Percentiles rank a stretch among this genome's conserved stretches.
phyloP scores from a whole-genome alignment of 2,888 invertebrate genomes.

The Ferrisia virgata region DNA sequence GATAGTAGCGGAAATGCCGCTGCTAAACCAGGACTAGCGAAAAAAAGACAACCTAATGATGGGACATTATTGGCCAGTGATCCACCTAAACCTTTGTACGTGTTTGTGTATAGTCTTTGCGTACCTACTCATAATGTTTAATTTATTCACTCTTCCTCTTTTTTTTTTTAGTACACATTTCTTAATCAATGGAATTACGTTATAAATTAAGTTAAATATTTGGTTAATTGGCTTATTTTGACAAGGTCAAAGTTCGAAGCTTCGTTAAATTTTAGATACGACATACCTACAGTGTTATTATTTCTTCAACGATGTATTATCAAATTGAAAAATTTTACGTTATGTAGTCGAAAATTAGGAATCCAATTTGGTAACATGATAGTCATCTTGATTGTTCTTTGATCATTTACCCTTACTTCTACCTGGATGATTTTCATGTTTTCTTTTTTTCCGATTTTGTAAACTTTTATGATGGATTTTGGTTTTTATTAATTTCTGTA shows the following conservation, averaged over 20 bases:
- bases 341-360: too few species aligned
- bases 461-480: too few species aligned
- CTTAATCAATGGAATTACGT: background rate
- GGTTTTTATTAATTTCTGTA: too few species aligned
- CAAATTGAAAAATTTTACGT: background rate
- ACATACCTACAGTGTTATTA: background rate
- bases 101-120: constrained; percentile 50
- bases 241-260: background rate
- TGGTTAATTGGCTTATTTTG: background rate
- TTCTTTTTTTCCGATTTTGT: too few species aligned
- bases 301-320: background rate
- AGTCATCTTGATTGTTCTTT: background rate
- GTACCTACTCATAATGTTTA: background rate
- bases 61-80: constrained; percentile 94
- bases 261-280: background rate
- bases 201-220: background rate
- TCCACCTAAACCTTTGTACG: constrained; percentile 94
- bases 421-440: too few species aligned
- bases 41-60: constrained; percentile 65
- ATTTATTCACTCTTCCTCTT: background rate
- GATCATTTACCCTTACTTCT: background rate
- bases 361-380: background rate
- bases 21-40: constrained; percentile 48
- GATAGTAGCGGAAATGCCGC: constrained; percentile 49
- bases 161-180: background rate